Evolutionary conservation across 2,113 vertebrate species (phyloP).

Genomic region (Oncorhynchus nerka): DNA sequence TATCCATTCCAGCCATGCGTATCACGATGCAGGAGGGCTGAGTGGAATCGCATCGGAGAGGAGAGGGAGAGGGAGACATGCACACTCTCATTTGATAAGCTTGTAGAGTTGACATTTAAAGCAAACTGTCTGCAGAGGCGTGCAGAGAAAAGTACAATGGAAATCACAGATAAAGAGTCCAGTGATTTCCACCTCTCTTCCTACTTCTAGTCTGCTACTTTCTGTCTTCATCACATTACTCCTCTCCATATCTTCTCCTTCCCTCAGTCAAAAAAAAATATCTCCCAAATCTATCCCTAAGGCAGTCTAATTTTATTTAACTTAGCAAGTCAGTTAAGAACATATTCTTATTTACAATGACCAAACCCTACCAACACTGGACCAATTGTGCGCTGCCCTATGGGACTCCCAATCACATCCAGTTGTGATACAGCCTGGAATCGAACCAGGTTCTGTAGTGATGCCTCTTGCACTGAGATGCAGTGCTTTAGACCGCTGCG

Average conservation of each 20-base stretch:
- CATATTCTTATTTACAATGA: no score
- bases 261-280: neutral
- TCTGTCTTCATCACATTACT: neutral
- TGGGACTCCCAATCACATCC: no score
- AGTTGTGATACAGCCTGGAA: no score
- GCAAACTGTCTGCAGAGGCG: conserved; percentile 36
- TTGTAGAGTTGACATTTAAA: conserved; percentile 61
- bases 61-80: conserved; percentile 9
- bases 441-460: no score
- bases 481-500: no score
- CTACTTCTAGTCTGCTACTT: neutral
- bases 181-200: conserved; percentile 37
- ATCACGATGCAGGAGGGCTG: neutral
- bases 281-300: neutral
- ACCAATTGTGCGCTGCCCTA: no score
- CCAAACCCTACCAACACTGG: no score
- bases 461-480: no score
- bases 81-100: conserved; percentile 62
- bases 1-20: neutral
- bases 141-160: conserved; percentile 46
- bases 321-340: no score
- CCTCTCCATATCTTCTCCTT: neutral
- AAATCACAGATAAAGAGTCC: conserved; percentile 43
- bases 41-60: neutral
- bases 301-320: no score